Evolutionary conservation across 2,888 invertebrate genomes (phyloP), one percentile per base, ranked within the genome.

Genomic region (Epinotia ramella): DNA sequence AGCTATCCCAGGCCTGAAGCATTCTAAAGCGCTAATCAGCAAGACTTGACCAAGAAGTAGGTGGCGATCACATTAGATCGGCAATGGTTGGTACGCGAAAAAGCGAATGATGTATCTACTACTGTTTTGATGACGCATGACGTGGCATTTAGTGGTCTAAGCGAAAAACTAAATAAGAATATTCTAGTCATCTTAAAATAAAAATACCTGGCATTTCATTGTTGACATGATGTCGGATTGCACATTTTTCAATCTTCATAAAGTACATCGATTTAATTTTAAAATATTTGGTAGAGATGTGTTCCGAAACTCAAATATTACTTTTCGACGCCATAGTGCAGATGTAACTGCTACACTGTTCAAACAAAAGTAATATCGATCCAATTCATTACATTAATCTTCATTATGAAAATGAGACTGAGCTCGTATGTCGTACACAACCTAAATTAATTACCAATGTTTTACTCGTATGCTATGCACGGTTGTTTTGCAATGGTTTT

Each of bases 401-500:
- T 24, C 16, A 57, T 69, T 44, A 69, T 24, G 59, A 59, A 69
- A 46, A 59, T 69, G 6, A 46, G 59, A 33, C 18, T 20, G n/a
- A 12, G 7, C 16, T n/a, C 20, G 20, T 33, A 12, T 24, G 64
- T 13, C 57, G 44, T 24, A 57, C 68, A n/a, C n/a, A n/a, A n/a
- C 7, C 28, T 3, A 46, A 28, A 60, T n/a, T n/a, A n/a, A n/a
- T n/a, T 24, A 68, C 2, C 20, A 65, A 20, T 68, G 68, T 57
- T 68, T 68, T 33, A n/a, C 13, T 60, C 3, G 40, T 57, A n/a
- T 9, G 59, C 46, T 69, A 20, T 44, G 44, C 16, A 28, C 59
- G 24, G 24, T n/a, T 60, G 13, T 24, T 63, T 53, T 66, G 28
- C 33, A 4, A n/a, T 66, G 3, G n/a, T 18, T 53, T 53, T 69